Evolutionary conservation across 2,797 vertebrate species (phyloP).

Genomic region (Amblyraja radiata): DNA sequence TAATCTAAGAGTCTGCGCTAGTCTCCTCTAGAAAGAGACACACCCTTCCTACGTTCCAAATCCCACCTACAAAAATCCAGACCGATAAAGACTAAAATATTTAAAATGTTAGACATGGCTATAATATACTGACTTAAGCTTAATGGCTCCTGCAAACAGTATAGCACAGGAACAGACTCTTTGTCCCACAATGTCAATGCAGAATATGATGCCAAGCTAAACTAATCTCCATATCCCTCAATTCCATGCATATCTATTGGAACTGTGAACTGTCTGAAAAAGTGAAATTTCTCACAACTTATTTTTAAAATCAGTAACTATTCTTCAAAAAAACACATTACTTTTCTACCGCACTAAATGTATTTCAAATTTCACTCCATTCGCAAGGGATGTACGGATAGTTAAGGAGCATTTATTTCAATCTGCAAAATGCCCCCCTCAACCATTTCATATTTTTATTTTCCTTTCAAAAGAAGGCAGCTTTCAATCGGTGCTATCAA

Average conservation of each 20-base stretch:
- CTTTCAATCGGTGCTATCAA: not conserved
- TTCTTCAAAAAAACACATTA: not conserved
- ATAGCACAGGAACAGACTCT: too few species aligned
- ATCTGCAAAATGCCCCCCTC: not conserved
- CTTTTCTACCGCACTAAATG: not conserved
- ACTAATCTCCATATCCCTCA: too few species aligned
- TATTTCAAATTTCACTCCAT: not conserved
- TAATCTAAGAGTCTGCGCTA: too few species aligned
- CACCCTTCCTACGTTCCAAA: too few species aligned
- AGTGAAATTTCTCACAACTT: not conserved
- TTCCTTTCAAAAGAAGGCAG: constrained; percentile 22
- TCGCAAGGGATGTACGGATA: not conserved
- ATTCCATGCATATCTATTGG: not conserved
- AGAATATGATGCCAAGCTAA: too few species aligned
- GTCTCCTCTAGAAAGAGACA: too few species aligned
- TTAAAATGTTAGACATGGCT: too few species aligned
- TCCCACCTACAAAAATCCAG: too few species aligned
- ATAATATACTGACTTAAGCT: too few species aligned
- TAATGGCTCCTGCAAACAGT: too few species aligned
- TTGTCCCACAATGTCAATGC: too few species aligned
- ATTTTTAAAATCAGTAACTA: not conserved
- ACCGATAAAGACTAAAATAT: too few species aligned
- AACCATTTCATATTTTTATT: not conserved
- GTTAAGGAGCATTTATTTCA: not conserved
- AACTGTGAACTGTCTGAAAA: not conserved